Evolutionary conservation across 1,140 invertebrate genomes (phyloP), one percentile per base, ranked within the genome.

Genomic region (Phymastichus coffea): DNA sequence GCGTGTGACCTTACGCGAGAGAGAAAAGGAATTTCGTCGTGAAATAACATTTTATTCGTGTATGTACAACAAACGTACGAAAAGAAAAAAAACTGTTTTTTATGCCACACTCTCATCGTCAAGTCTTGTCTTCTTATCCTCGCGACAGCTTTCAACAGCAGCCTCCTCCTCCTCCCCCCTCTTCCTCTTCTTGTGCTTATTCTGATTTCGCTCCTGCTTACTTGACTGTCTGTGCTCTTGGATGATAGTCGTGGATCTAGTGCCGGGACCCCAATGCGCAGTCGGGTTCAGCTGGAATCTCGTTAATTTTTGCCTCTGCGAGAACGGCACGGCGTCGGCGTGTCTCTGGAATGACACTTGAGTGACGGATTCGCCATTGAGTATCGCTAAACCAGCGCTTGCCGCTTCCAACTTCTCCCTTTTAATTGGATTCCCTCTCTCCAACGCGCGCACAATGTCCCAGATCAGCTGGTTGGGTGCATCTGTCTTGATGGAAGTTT

Each of bases 371-470:
- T 80, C 68, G 56, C 82, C 70, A 0, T 72, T 70, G 28, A 92
- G 77, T 63, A 92, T 87, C n/a, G 75, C 75, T 12, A 76, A 73
- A 0, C 85, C 78, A 1, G 83, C 74, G 22, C 80, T 82, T 43
- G 85, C 81, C 2, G 80, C 72, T 48, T 81, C 74, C 52, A 87
- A 71, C 59, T 85, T 83, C 22, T 76, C 71, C 19, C 70, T 52
- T 61, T 72, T 76, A 0, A 70, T 67, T 14, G 73, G 73, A 68
- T 77, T 63, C 7, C 70, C 47, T 60, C 88, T 86, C 65, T 87
- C 87, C 93, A 94, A 97, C 23, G 83, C 82, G 64, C 91, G 81
- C 52, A 98, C 83, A n/a, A 98, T 87, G 76, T 97, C 95, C 97
- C 97, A 99, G 14, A 99, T 75, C 15, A 97, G 81, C 4, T 82